phyloP scores from a whole-genome alignment of 2,797 vertebrate species.

The Manis pentadactyla region DNA sequence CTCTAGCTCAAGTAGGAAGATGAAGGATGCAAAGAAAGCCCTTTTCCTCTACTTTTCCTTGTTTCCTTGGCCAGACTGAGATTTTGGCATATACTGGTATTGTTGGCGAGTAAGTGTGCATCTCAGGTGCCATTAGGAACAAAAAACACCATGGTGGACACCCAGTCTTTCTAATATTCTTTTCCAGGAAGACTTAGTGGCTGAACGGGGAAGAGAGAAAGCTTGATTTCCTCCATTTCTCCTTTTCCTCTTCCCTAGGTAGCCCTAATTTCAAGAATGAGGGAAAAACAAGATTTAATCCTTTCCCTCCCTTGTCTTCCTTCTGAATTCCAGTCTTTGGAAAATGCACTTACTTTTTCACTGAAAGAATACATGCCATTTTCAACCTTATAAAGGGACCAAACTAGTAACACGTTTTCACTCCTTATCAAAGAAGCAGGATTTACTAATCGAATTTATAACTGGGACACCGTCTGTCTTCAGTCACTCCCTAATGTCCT shows the following conservation, averaged over 20 bases:
- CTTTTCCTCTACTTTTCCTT: not conserved
- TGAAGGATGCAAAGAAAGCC: conserved; percentile 6
- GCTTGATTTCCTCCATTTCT: not conserved
- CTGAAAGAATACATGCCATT: not conserved
- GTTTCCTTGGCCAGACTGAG: conserved; percentile 10
- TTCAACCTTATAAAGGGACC: not conserved
- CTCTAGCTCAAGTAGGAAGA: conserved; percentile 16
- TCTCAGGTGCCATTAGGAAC: conserved; percentile 27
- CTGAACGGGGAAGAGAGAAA: not conserved
- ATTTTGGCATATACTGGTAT: not conserved
- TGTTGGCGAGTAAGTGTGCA: not conserved
- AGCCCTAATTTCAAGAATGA: conserved; percentile 32
- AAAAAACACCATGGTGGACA: not conserved
- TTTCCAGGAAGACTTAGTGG: conserved; percentile 28
- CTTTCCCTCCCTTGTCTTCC: not conserved
- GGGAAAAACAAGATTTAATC: conserved; percentile 28
- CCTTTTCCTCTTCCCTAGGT: conserved; percentile 20
- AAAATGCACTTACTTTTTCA: conserved; percentile 12
- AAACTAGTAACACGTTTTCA: conserved; percentile 33
- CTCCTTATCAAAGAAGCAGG: not conserved
- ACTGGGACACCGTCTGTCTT: not conserved
- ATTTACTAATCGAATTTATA: not conserved
- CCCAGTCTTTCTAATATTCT: not conserved
- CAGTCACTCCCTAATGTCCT: not conserved
- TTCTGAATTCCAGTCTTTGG: conserved; percentile 34